phyloP scores from a whole-genome alignment of 2,888 invertebrate species.

The Tortricodes alternella region DNA sequence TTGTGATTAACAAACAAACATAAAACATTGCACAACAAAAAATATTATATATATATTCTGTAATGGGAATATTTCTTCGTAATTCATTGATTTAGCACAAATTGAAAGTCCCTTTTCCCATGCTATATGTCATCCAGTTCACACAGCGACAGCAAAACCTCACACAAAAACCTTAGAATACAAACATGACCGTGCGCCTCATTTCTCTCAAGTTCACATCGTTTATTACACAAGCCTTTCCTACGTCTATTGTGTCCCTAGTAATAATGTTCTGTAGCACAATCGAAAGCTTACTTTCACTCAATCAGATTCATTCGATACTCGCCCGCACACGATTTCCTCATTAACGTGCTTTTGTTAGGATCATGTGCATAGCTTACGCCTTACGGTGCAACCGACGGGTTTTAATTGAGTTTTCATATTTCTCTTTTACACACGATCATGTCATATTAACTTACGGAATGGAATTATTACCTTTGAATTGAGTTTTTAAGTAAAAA shows the following conservation, averaged over 20 bases:
- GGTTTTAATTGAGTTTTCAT: no score
- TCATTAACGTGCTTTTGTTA: constrained; percentile 76
- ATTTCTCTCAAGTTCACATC: constrained; percentile 49
- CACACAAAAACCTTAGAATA: constrained; percentile 16
- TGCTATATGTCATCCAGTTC: constrained; percentile 7
- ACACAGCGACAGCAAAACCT: constrained; percentile 3
- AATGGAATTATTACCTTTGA: no score
- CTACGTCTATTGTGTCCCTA: constrained; percentile 31
- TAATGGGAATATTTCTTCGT: not conserved
- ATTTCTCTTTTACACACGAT: no score
- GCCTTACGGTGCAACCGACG: constrained; percentile 1
- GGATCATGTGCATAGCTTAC: constrained; percentile 20
- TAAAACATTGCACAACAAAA: no score
- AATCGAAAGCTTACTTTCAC: constrained; percentile 66
- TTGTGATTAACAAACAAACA: no score
- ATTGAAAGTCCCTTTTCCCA: constrained; percentile 18
- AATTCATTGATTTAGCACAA: not conserved
- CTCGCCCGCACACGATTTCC: constrained; percentile 66
- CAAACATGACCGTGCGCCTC: constrained; percentile 33
- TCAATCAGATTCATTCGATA: constrained; percentile 46
- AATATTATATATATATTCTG: not conserved
- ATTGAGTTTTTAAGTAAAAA: no score
- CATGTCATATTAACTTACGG: no score
- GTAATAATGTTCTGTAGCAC: constrained; percentile 40
- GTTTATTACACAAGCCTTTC: constrained; percentile 34